A percentile compares a stretch with the other conserved stretches of the same genome.
These are phyloP conservation scores for Ploceus nigricollis DNA, from an alignment of 2,113 vertebrate species.

Conservation along the genomic window DNA sequence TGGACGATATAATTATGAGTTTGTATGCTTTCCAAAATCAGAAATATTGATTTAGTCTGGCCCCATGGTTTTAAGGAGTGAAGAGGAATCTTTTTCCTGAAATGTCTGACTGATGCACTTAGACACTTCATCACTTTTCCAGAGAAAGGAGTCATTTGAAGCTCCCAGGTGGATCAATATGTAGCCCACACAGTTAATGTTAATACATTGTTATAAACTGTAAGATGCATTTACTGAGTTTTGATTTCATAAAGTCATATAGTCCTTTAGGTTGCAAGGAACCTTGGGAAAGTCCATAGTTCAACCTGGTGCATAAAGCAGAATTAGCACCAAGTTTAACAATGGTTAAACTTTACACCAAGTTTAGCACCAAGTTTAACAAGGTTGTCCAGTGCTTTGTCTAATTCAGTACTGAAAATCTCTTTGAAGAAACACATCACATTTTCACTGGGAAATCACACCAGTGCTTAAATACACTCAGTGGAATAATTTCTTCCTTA, in stretches of 20 bases:
- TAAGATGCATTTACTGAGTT: background rate
- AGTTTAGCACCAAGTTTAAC: background rate
- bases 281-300: background rate
- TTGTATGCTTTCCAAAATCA: background rate
- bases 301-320: background rate
- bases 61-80: background rate
- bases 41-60: background rate
- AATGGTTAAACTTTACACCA: too few relatives aligned
- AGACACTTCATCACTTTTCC: background rate
- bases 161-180: background rate
- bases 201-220: background rate
- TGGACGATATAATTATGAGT: background rate
- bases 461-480: background rate
- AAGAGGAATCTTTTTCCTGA: background rate
- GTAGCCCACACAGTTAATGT: background rate
- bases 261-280: background rate
- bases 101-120: background rate
- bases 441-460: background rate
- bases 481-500: background rate
- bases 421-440: background rate
- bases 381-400: background rate
- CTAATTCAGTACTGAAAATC: background rate
- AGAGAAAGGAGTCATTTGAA: background rate
- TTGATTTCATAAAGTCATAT: background rate
- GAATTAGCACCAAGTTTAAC: background rate